Evolutionary conservation across 2,888 invertebrate species (phyloP), one percentile per base, ranked within the genome.

Genomic region (Onchidella celtica): DNA sequence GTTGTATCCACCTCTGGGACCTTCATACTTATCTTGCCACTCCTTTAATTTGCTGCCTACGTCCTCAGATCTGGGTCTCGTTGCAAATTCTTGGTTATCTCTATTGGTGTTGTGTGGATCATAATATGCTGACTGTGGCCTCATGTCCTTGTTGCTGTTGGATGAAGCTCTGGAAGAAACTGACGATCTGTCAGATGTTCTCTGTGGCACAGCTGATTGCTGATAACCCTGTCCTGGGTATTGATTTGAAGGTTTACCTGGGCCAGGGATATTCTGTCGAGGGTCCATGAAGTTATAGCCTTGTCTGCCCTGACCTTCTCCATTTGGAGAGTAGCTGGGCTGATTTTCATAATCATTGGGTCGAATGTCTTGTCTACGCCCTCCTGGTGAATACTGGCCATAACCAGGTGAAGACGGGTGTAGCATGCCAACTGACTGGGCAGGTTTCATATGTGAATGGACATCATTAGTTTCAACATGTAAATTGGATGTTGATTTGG

Each of bases 311-410:
- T 76, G 65, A 6, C 24, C 65, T 17, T 70, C 70, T n/a, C 24
- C 61, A 11, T 69, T n/a, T 24, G 63, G 36, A 6, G 70, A 76
- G 32, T 70, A 76, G 1, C 57, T 27, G 32, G 90, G 90, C 74
- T 91, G 90, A 83, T 91, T 91, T 85, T 91, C 91, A 76, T 91
- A 91, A 79, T 91, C 90, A 38, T 89, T 87, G 2, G 85, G 86
- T 24, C 76, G 55, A 17, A 66, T 78, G 59, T 85, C 80, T 34
- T 74, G 80, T 6, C 80, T 59, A 3, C 82, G 75, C 14, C 66
- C 83, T 4, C 79, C 81, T 1, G 81, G 82, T 9, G 81, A 68
- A 34, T 83, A 80, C 34, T 76, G 81, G n/a, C 72, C 78, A 59
- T 79, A 77, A 1, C 79, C 83, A 6, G 79, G 81, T 11, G 78